Evolutionary conservation across 2,888 invertebrate species (phyloP).

Genomic region (Meteorus colon): DNA sequence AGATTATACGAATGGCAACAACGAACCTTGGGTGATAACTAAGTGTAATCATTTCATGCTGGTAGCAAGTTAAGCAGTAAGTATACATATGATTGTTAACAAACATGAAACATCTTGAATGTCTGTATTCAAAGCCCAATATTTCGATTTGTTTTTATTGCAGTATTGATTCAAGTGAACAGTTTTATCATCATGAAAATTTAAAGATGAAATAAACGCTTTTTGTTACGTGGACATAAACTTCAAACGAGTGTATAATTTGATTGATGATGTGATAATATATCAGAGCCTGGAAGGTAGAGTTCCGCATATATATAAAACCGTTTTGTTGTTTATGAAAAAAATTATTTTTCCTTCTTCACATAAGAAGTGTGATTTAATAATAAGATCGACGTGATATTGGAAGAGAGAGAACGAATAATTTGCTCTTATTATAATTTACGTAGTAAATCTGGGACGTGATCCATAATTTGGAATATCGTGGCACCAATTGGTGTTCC

Average conservation of each 20-base stretch:
- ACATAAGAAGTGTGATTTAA: slow-evolving; percentile 26
- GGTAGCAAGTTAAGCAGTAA: neutral
- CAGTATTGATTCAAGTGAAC: neutral
- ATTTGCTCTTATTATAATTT: slow-evolving; percentile 44
- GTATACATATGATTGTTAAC: neutral
- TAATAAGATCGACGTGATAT: neutral
- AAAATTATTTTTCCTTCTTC: slow-evolving; percentile 9
- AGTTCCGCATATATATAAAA: slow-evolving; percentile 14
- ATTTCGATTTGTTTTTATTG: neutral
- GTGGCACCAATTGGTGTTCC: slow-evolving; percentile 55
- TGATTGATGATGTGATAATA: slow-evolving; percentile 16
- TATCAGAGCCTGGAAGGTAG: slow-evolving; percentile 32
- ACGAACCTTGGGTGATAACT: slow-evolving; percentile 74
- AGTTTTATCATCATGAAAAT: neutral
- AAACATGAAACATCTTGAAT: neutral
- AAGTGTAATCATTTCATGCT: slow-evolving; percentile 73
- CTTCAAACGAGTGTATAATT: slow-evolving; percentile 1
- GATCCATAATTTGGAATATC: slow-evolving; percentile 55
- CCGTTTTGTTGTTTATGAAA: slow-evolving; percentile 30
- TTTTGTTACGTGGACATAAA: neutral
- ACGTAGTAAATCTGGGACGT: slow-evolving; percentile 58
- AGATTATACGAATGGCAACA: slow-evolving; percentile 73
- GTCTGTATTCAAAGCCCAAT: neutral
- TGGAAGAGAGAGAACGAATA: no score
- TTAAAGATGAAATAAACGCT: neutral